Evolutionary conservation across 2,888 invertebrate species (phyloP).

Genomic region (Tillus elongatus): DNA sequence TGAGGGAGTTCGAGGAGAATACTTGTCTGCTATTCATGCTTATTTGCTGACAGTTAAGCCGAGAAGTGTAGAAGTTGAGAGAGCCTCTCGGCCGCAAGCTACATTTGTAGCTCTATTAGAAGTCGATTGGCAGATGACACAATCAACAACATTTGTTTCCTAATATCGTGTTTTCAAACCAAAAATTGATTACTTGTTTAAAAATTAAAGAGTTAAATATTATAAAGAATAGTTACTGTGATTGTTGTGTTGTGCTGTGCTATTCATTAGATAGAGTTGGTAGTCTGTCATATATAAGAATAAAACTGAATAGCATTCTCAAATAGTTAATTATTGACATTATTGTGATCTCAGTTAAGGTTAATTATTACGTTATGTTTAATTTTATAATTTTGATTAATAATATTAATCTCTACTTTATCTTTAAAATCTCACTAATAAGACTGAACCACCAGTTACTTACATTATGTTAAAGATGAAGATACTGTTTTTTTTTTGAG

Average conservation of each 20-base stretch:
- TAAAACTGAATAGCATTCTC: no score
- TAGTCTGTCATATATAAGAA: no score
- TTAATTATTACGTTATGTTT: background rate
- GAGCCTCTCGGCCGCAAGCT: constrained; percentile 4
- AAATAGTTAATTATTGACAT: no score
- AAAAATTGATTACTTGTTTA: constrained; percentile 3
- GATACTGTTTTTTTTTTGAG: background rate
- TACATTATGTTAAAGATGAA: no score
- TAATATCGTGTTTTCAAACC: background rate
- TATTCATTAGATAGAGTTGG: no score
- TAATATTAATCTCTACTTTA: constrained; percentile 3
- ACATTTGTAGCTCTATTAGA: constrained; percentile 3
- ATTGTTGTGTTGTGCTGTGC: constrained; percentile 4
- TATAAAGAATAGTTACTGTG: constrained; percentile 1
- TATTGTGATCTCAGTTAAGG: background rate
- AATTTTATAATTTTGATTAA: constrained; percentile 3
- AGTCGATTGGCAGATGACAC: constrained; percentile 4
- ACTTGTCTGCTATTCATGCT: constrained; percentile 2
- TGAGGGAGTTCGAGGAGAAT: constrained; percentile 4
- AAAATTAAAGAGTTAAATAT: constrained; percentile 1
- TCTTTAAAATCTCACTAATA: background rate
- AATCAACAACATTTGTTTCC: constrained; percentile 1
- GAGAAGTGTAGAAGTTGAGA: constrained; percentile 2
- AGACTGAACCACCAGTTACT: constrained; percentile 2
- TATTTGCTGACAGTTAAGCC: constrained; percentile 3